Evolutionary conservation across 2,888 invertebrate genomes (phyloP).

Genomic region (Chrysomela aeneicollis): DNA sequence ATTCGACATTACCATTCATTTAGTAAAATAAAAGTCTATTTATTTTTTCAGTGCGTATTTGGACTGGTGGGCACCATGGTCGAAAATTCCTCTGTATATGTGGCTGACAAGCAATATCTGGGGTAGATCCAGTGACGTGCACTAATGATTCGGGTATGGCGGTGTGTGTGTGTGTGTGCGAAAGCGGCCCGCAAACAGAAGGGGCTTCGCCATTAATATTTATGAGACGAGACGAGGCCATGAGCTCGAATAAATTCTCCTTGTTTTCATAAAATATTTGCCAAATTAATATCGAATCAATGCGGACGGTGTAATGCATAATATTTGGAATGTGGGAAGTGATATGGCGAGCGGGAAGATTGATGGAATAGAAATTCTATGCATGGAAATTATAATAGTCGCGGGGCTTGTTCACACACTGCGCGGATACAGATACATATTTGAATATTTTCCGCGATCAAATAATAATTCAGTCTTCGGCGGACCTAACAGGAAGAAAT

Average conservation of each 20-base stretch:
- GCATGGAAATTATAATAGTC: not conserved
- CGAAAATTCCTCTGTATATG: too few relatives aligned
- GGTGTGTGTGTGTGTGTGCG: conserved; percentile 18
- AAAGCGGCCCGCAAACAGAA: conserved; percentile 41
- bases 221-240: conserved; percentile 53
- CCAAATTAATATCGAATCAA: conserved; percentile 57
- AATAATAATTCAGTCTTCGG: too few relatives aligned
- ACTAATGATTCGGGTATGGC: conserved; percentile 3
- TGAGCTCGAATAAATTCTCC: conserved; percentile 58
- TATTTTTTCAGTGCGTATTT: too few relatives aligned
- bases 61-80: too few relatives aligned
- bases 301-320: conserved; percentile 54
- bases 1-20: too few relatives aligned
- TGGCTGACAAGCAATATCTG: too few relatives aligned
- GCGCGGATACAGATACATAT: not conserved
- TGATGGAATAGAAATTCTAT: conserved; percentile 16
- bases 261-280: conserved; percentile 58
- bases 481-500: too few relatives aligned
- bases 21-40: too few relatives aligned
- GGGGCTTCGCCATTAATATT: conserved; percentile 56
- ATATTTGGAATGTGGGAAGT: conserved; percentile 50
- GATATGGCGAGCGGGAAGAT: conserved; percentile 36
- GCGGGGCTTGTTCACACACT: not conserved
- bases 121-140: conserved; percentile 16
- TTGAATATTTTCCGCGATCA: too few relatives aligned